Base-by-base conservation (phyloP, 2,113 vertebrate species). In the Ictidomys tridecemlineatus region DNA sequence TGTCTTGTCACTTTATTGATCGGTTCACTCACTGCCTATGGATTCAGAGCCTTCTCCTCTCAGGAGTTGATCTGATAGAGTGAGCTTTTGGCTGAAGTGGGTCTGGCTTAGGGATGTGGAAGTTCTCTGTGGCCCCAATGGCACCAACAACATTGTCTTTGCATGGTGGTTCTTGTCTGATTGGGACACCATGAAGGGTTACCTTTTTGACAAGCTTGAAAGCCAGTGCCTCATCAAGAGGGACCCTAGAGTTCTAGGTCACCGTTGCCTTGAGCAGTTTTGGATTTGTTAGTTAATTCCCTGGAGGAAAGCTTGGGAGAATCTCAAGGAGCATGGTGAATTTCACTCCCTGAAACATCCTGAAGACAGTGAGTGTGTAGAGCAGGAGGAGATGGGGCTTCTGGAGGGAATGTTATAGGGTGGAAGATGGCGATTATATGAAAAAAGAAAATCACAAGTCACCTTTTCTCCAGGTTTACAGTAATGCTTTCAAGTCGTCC, bases 81-180 rank as follows among this genome's bases (percentile, higher is more conserved):
- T 42, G 16, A 24, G 2, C 1, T 10, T 56, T 39, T 42, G 37
- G 2, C 34, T 5, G 8, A 6, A 53, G 2, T 48, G 24, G 2
- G 10, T 93, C 26, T 89, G 26, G 2, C 7, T 17, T 37, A 16
- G 34, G 30, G 18, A 20, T 48, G 5, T 78, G 37, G 1, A 53
- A 3, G 0, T 48, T 42, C 8, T 84, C n/a, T 79, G 7, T 48
- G 42, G 2, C 14, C 10, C 9, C 72, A 51, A 7, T 94, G 51
- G 14, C 24, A 51, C 2, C 42, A 39, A 12, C 42, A 34, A 0
- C 18, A 28, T 58, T 58, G n/a, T 67, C 24, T 72, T 42, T 63
- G 1, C 4, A 24, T 8, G 32, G 1, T 67, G 61, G 5, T 18
- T 89, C 28, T 48, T 73, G 28, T 72, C 39, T 28, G 34, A 69